These are phyloP conservation scores for Alectoris magna DNA, from an alignment of 2,797 vertebrate species.

Conservation along the genomic window DNA sequence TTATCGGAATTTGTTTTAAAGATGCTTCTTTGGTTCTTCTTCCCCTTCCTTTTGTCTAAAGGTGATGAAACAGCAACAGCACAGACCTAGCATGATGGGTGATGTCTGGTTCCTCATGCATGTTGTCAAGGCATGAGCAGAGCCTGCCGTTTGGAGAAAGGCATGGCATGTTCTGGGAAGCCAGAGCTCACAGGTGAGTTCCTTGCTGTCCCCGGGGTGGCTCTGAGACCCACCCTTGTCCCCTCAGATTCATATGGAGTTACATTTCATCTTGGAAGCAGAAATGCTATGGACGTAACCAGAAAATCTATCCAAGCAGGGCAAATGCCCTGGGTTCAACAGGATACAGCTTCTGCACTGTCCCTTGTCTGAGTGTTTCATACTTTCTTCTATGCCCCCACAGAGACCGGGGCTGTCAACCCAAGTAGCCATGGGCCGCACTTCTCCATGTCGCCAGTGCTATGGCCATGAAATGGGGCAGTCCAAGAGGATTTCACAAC, in stretches of 20 bases:
- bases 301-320: neutral
- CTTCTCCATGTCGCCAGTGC: rapidly evolving
- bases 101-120: neutral
- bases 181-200: neutral
- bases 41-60: neutral
- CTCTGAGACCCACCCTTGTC: neutral
- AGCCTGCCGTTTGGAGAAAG: neutral
- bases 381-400: neutral
- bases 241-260: neutral
- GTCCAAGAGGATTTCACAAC: neutral
- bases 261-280: neutral
- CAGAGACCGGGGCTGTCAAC: neutral
- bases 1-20: neutral
- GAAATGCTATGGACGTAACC: constrained; percentile 52
- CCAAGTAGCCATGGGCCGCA: neutral
- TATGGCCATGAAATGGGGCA: neutral
- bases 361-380: neutral
- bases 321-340: neutral
- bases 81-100: rapidly evolving
- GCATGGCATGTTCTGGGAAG: neutral
- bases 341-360: neutral
- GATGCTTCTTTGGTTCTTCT: neutral
- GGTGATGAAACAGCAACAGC: neutral
- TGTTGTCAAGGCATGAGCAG: neutral
- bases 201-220: neutral